phyloP scores from a whole-genome alignment of 1,140 invertebrate genomes.

The Pseudoatta argentina region DNA sequence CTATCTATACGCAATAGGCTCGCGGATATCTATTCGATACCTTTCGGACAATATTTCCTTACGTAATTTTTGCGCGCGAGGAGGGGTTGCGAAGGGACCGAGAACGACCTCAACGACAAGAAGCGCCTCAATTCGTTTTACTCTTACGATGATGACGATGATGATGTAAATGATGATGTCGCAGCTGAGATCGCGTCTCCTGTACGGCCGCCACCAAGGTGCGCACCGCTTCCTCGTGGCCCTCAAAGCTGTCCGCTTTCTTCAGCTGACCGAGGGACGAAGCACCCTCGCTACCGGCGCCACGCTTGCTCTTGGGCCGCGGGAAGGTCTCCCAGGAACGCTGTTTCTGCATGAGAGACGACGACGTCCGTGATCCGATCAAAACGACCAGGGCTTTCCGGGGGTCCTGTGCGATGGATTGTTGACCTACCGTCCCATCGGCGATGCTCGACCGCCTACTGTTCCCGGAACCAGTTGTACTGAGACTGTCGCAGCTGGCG shows the following conservation, averaged over 20 bases:
- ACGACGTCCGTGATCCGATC: constrained; percentile 83
- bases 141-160: constrained; percentile 85
- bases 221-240: constrained; percentile 91
- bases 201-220: constrained; percentile 91
- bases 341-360: constrained; percentile 88
- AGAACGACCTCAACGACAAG: background rate
- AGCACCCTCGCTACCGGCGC: constrained; percentile 58
- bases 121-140: constrained; percentile 82
- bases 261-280: constrained; percentile 84
- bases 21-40: constrained; percentile 27
- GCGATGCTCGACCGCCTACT: constrained; percentile 86
- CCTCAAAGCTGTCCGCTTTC: constrained; percentile 90
- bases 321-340: constrained; percentile 90
- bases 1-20: constrained; percentile 42
- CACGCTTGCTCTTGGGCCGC: constrained; percentile 86
- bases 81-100: background rate
- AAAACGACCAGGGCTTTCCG: constrained; percentile 86
- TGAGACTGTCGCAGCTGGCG: constrained; percentile 84
- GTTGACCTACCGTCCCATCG: constrained; percentile 82
- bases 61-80: background rate
- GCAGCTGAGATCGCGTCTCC: constrained; percentile 87
- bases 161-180: constrained; percentile 83
- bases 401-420: constrained; percentile 79
- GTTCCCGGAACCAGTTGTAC: constrained; percentile 84
- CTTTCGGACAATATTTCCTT: constrained; percentile 16